Conservation (phyloP, 2,113 vertebrate species). For the Platanista minor region DNA sequence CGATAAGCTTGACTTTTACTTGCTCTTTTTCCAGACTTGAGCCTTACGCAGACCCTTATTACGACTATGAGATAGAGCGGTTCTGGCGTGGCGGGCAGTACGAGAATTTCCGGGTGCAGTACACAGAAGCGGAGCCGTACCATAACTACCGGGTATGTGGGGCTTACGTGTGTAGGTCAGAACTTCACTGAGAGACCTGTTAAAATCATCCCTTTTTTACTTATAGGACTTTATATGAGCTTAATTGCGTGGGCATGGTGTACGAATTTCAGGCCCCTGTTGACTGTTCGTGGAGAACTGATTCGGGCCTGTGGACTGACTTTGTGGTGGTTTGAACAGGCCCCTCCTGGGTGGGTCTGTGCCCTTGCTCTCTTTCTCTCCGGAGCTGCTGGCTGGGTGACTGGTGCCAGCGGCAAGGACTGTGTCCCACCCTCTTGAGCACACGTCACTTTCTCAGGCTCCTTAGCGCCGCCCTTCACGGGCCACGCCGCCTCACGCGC, state of each 20-base stretch:
- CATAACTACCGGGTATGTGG: constrained; percentile 83
- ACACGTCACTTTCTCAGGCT: not conserved
- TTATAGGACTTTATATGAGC: not conserved
- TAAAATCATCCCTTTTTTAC: not conserved
- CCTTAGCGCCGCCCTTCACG: not conserved
- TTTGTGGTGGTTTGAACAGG: not conserved
- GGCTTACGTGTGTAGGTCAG: not conserved
- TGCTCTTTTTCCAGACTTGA: constrained; percentile 82
- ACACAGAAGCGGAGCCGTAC: constrained; percentile 93
- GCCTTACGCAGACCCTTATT: constrained; percentile 93
- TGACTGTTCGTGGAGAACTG: not conserved
- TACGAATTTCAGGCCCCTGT: not conserved
- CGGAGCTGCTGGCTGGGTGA: not conserved
- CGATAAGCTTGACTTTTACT: constrained; percentile 1
- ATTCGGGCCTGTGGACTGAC: not conserved
- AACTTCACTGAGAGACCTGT: fast-evolving
- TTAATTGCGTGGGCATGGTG: not conserved
- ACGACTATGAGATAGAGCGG: constrained; percentile 96
- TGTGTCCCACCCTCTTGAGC: not conserved
- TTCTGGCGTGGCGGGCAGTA: constrained; percentile 98
- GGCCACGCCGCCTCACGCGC: not conserved
- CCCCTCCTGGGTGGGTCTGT: not conserved
- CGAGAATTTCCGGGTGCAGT: constrained; percentile 98
- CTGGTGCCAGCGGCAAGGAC: not conserved
- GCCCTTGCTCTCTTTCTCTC: not conserved